A percentile compares a stretch with the other conserved stretches of the same genome.
Evolutionary conservation across 2,113 vertebrate genomes (phyloP).

Genomic region (Oncorhynchus tshawytscha): DNA sequence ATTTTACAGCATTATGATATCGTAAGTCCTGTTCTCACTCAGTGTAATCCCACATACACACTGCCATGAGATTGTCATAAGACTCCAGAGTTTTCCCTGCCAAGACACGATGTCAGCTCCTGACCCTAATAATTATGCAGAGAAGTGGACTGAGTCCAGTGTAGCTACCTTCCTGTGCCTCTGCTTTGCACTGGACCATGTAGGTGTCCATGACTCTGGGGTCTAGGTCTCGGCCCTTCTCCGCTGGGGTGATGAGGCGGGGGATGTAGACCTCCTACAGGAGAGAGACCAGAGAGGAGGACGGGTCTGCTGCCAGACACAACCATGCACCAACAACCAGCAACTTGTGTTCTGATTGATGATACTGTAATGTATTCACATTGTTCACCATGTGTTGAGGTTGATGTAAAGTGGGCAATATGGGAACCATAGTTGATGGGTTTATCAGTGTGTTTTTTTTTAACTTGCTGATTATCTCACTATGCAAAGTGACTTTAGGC

Average conservation of each 20-base stretch:
- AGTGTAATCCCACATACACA: background rate
- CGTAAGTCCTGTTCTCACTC: background rate
- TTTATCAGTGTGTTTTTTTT: too few species aligned
- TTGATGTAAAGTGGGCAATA: background rate
- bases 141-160: constrained; percentile 54
- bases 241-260: constrained; percentile 88
- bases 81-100: background rate
- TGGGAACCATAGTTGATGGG: background rate
- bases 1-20: background rate
- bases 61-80: too few species aligned
- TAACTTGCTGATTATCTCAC: background rate
- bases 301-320: background rate
- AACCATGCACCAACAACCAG: background rate
- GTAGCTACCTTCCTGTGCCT: constrained; percentile 93
- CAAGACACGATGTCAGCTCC: constrained; percentile 65
- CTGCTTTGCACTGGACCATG: constrained; percentile 91
- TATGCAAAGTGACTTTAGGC: background rate
- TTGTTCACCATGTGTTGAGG: background rate
- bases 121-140: background rate
- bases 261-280: constrained; percentile 87
- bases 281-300: background rate
- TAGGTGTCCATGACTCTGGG: constrained; percentile 87
- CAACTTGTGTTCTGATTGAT: background rate
- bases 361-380: background rate
- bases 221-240: constrained; percentile 94